Evolutionary conservation across 2,797 vertebrate species (phyloP).

Genomic region (Botia kubotai): DNA sequence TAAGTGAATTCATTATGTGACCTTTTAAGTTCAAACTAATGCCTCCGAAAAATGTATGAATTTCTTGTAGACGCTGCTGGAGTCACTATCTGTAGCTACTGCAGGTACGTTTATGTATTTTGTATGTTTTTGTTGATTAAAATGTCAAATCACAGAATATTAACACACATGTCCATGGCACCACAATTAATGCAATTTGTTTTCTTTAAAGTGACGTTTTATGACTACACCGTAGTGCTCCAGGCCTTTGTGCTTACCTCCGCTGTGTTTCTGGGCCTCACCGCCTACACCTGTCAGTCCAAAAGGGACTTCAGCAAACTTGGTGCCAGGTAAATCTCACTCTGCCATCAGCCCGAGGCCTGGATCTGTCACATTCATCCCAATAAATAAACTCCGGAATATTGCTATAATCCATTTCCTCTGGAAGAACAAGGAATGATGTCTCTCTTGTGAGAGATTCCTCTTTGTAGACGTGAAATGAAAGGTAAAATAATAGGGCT

Average conservation of each 20-base stretch:
- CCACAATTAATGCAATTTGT: neutral
- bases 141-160: neutral
- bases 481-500: slow-evolving; percentile 17
- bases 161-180: neutral
- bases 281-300: slow-evolving; percentile 90
- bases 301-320: slow-evolving; percentile 94
- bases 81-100: slow-evolving; percentile 88
- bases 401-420: slow-evolving; percentile 34
- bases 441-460: slow-evolving; percentile 25
- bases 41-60: neutral
- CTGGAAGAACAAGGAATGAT: slow-evolving; percentile 1
- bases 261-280: slow-evolving; percentile 89
- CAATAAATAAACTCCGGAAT: slow-evolving; percentile 7
- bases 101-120: slow-evolving; percentile 76
- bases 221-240: slow-evolving; percentile 84
- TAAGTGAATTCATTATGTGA: too few species aligned
- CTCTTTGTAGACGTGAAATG: slow-evolving; percentile 7
- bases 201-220: slow-evolving; percentile 86
- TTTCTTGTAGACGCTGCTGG: slow-evolving; percentile 85
- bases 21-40: too few species aligned
- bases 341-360: neutral
- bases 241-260: slow-evolving; percentile 91
- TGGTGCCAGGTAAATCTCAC: slow-evolving; percentile 84
- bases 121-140: neutral
- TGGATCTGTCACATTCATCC: slow-evolving; percentile 12